These are phyloP conservation scores for Acanthopleura granulata DNA, from an alignment of 2,888 invertebrate species.

Conservation along the genomic window DNA sequence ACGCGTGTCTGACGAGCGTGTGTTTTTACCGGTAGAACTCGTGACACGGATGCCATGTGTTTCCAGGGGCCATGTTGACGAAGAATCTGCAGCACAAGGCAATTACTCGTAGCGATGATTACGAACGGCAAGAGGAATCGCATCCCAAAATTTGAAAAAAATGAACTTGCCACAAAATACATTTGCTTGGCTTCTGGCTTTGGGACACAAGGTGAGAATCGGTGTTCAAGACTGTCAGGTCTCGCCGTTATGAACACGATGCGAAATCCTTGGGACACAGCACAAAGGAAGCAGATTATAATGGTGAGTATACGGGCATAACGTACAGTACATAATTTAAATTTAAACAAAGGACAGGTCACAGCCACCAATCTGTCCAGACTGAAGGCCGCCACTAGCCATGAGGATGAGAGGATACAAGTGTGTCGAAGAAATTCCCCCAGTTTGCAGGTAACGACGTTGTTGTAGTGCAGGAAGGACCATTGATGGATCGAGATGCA, in stretches of 20 bases:
- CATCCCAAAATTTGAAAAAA: slow-evolving; percentile 15
- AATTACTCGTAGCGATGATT: neutral
- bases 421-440: slow-evolving; percentile 14
- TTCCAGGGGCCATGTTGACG: neutral
- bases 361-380: slow-evolving; percentile 12
- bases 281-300: neutral
- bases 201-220: neutral
- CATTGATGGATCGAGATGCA: neutral
- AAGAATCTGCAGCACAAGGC: neutral
- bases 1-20: neutral
- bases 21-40: neutral
- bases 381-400: slow-evolving; percentile 14
- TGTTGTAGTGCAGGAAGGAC: slow-evolving; percentile 5
- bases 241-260: neutral
- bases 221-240: too few relatives aligned
- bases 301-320: neutral
- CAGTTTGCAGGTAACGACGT: slow-evolving; percentile 11
- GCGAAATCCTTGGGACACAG: neutral
- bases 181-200: neutral
- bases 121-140: slow-evolving; percentile 14
- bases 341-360: slow-evolving; percentile 3
- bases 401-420: neutral
- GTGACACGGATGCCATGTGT: neutral
- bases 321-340: slow-evolving; percentile 5
- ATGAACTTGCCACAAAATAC: slow-evolving; percentile 16